Evolutionary conservation across 2,797 vertebrate genomes (phyloP).

Genomic region (Semaprochilodus insignis): DNA sequence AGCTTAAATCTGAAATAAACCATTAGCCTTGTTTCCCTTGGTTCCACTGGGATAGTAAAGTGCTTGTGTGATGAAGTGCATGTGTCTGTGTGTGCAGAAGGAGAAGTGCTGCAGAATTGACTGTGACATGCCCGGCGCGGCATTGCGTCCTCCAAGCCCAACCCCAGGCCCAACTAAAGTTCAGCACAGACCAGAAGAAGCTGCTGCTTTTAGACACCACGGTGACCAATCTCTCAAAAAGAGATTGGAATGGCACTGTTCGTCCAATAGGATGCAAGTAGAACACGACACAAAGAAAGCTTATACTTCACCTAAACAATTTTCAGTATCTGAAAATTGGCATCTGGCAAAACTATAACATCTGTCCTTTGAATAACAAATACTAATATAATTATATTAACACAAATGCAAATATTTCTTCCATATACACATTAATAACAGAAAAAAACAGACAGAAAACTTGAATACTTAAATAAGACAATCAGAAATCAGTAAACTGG

Average conservation of each 20-base stretch:
- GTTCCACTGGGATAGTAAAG: constrained; percentile 63
- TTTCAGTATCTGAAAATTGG: constrained; percentile 41
- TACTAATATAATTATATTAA: background rate
- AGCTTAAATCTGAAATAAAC: constrained; percentile 58
- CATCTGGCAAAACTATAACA: constrained; percentile 1
- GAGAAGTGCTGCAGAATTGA: constrained; percentile 51
- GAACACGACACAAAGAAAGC: constrained; percentile 42
- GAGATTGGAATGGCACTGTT: constrained; percentile 44
- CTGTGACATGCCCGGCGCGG: background rate
- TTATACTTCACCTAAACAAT: constrained; percentile 28
- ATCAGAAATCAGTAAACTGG: constrained; percentile 14
- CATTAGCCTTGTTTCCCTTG: constrained; percentile 48
- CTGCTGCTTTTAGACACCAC: constrained; percentile 13
- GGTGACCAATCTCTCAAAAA: constrained; percentile 1
- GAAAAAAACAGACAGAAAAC: background rate
- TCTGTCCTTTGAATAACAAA: constrained; percentile 45
- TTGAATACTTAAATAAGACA: background rate
- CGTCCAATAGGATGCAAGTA: constrained; percentile 33
- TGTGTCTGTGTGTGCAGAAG: constrained; percentile 21
- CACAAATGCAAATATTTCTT: constrained; percentile 41
- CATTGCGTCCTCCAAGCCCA: background rate
- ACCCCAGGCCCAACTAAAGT: background rate
- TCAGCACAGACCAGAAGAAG: constrained; percentile 28
- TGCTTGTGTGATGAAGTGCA: constrained; percentile 60
- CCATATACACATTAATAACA: constrained; percentile 20